phyloP scores from a whole-genome alignment of 2,888 invertebrate genomes.

The Lasioglossum pauxillum region DNA sequence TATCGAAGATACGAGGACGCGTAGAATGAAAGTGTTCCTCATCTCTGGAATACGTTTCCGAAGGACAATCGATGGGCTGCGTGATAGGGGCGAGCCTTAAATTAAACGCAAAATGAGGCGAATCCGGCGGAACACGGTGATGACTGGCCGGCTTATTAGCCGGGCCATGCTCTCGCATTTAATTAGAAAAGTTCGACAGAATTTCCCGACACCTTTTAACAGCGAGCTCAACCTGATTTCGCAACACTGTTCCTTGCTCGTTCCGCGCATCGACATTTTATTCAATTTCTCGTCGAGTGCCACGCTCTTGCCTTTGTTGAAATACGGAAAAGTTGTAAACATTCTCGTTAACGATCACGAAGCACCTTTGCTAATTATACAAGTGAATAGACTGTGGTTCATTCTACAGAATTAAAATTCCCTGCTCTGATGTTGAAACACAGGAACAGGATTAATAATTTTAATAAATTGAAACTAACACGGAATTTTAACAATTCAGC shows the following conservation, averaged over 20 bases:
- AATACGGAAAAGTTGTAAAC: not conserved
- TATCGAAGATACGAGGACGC: not conserved
- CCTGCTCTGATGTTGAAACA: too few species aligned
- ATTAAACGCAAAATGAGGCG: slow-evolving; percentile 47
- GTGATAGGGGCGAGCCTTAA: slow-evolving; percentile 36
- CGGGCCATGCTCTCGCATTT: slow-evolving; percentile 26
- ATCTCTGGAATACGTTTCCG: not conserved
- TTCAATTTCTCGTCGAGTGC: not conserved
- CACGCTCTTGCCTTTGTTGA: not conserved
- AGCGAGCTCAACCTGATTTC: not conserved
- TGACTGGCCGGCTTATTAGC: slow-evolving; percentile 39
- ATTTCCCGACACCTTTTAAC: slow-evolving; percentile 17
- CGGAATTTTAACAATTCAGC: too few species aligned
- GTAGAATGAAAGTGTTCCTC: slow-evolving; percentile 1
- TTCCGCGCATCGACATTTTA: not conserved
- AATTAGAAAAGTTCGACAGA: slow-evolving; percentile 59
- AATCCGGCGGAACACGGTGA: slow-evolving; percentile 44
- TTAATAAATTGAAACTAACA: too few species aligned
- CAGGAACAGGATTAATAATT: too few species aligned
- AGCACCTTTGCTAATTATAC: not conserved
- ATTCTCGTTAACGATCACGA: not conserved
- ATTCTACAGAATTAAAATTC: too few species aligned
- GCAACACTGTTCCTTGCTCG: not conserved
- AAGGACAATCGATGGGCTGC: slow-evolving; percentile 12
- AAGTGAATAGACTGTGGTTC: not conserved